These are phyloP conservation scores for Stenoptilia bipunctidactyla DNA, from an alignment of 2,888 invertebrate genomes.

Conservation along the genomic window DNA sequence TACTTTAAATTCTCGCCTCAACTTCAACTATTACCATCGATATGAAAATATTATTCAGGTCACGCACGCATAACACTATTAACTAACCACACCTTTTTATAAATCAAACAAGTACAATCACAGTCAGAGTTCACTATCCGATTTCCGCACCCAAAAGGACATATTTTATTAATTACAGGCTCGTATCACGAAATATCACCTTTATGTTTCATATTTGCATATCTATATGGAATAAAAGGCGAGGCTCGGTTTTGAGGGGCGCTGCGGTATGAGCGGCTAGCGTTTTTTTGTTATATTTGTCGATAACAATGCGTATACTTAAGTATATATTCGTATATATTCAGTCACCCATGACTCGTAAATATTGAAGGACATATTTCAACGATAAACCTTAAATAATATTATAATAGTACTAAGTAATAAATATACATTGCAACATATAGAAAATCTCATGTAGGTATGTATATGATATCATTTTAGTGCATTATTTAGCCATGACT, in stretches of 20 bases:
- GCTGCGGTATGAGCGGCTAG: slow-evolving; percentile 4
- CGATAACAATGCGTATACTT: too few relatives aligned
- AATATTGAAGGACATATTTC: too few relatives aligned
- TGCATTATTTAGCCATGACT: too few relatives aligned
- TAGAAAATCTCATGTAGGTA: too few relatives aligned
- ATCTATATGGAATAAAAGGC: slow-evolving; percentile 44
- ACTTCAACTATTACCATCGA: background rate
- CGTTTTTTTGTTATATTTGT: too few relatives aligned
- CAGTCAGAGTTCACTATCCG: slow-evolving; percentile 25
- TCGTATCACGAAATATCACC: slow-evolving; percentile 66
- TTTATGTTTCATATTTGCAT: slow-evolving; percentile 68
- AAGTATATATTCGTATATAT: too few relatives aligned
- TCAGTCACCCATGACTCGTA: too few relatives aligned
- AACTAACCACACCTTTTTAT: slow-evolving; percentile 22
- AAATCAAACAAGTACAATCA: slow-evolving; percentile 46
- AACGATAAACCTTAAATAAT: too few relatives aligned
- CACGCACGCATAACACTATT: slow-evolving; percentile 23
- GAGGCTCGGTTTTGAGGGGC: slow-evolving; percentile 45
- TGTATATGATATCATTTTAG: too few relatives aligned
- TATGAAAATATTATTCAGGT: slow-evolving; percentile 35
- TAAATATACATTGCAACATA: too few relatives aligned
- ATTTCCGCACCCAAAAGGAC: slow-evolving; percentile 49
- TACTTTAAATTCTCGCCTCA: too few relatives aligned
- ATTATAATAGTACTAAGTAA: too few relatives aligned
- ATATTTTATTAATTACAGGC: slow-evolving; percentile 66